A percentile compares a stretch with the other conserved stretches of the same genome.
phyloP scores from a whole-genome alignment of 2,797 vertebrate species.

The Anas bahamensis region DNA sequence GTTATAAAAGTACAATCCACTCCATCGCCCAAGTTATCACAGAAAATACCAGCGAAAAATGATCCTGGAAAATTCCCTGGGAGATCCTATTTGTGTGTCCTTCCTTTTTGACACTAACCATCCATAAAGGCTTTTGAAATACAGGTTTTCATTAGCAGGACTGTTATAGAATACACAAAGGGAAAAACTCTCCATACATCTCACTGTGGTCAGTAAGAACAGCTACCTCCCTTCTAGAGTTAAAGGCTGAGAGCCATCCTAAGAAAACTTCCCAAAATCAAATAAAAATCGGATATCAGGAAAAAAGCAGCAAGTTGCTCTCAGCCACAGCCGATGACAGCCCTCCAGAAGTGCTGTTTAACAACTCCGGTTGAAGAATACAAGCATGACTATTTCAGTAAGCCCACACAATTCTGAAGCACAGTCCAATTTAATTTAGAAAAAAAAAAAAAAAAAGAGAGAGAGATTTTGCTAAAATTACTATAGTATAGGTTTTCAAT shows the following conservation, averaged over 20 bases:
- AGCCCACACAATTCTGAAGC: conserved; percentile 42
- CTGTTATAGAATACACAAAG: background rate
- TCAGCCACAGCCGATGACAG: background rate
- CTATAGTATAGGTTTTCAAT: background rate
- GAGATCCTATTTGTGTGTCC: background rate
- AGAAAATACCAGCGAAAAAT: background rate
- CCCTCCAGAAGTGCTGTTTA: background rate
- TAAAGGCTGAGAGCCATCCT: background rate
- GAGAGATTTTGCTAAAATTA: conserved; percentile 46
- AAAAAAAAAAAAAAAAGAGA: background rate
- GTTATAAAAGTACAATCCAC: background rate
- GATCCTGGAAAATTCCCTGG: background rate
- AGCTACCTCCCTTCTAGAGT: background rate
- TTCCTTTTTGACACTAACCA: background rate
- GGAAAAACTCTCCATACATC: background rate
- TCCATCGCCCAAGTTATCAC: background rate
- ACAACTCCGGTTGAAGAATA: background rate
- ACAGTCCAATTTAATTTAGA: background rate
- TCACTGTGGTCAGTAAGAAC: background rate
- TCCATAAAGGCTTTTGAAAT: background rate
- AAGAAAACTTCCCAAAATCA: background rate
- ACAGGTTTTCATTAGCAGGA: background rate
- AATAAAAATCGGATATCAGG: background rate
- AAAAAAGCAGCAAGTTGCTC: background rate
- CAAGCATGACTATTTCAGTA: conserved; percentile 3